These are phyloP conservation scores for Egretta garzetta DNA, from an alignment of 2,113 vertebrate species.

Conservation along the genomic window DNA sequence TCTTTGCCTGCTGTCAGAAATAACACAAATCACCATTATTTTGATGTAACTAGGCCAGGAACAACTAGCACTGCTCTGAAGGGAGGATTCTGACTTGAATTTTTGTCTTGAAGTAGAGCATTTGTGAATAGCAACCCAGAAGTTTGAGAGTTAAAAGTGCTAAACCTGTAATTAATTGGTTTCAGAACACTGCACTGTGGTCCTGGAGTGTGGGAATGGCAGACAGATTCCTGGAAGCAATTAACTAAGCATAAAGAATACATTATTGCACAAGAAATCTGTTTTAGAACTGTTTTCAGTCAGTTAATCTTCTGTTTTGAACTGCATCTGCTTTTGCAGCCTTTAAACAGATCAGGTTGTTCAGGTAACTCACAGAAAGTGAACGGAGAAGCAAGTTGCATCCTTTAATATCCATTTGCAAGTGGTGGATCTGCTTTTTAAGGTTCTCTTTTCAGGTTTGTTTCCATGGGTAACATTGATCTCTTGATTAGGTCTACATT, in stretches of 20 bases:
- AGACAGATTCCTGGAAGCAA: background rate
- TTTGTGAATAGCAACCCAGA: background rate
- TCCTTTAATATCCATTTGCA: background rate
- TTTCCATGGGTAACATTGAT: background rate
- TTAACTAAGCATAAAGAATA: background rate
- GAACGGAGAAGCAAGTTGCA: background rate
- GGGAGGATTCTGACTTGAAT: background rate
- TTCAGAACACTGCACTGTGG: background rate
- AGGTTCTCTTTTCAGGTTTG: background rate
- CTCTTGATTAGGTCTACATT: accelerated
- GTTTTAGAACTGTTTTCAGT: background rate
- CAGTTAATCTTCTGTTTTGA: background rate
- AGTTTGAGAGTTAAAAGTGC: background rate
- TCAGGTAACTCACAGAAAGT: background rate
- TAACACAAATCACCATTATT: background rate
- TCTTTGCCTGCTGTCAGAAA: background rate
- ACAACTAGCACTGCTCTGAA: background rate
- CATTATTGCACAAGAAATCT: background rate
- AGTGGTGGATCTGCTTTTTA: background rate
- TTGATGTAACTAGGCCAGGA: background rate
- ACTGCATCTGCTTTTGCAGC: background rate
- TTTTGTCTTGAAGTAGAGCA: background rate
- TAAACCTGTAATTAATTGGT: background rate
- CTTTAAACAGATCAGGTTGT: background rate
- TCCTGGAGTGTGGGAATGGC: background rate